Evolutionary conservation across 2,113 vertebrate species (phyloP).

Genomic region (Urocitellus parryii): DNA sequence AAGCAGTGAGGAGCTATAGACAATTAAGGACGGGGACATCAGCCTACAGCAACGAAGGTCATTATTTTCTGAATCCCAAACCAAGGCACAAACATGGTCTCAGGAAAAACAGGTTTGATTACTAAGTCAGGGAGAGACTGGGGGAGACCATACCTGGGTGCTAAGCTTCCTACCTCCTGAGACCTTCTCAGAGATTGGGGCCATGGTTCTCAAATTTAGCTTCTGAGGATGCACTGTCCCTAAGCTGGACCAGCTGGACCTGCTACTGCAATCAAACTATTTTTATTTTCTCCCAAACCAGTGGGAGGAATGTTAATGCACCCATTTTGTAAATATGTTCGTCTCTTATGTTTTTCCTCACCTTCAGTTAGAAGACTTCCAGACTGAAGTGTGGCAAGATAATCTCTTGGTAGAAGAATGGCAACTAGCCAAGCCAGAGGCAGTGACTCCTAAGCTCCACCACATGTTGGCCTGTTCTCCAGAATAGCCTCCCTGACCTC

Average conservation of each 20-base stretch:
- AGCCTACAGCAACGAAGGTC: neutral
- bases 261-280: neutral
- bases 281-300: slow-evolving; percentile 33
- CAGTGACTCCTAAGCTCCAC: neutral
- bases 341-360: neutral
- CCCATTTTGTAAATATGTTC: slow-evolving; percentile 24
- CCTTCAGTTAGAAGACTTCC: slow-evolving; percentile 45
- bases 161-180: neutral
- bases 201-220: neutral
- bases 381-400: neutral
- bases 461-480: neutral
- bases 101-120: neutral
- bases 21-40: neutral
- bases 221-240: neutral
- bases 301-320: neutral
- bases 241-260: neutral
- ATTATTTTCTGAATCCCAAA: neutral
- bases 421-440: neutral
- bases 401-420: neutral
- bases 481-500: neutral
- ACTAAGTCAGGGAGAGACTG: neutral
- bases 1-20: neutral
- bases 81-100: neutral
- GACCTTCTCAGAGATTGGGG: neutral
- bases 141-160: neutral